Percentiles rank a stretch among this genome's conserved stretches.
Conservation (phyloP, 53 echinoderm and acorn worm genomes). For the Paracentrotus lividus region DNA sequence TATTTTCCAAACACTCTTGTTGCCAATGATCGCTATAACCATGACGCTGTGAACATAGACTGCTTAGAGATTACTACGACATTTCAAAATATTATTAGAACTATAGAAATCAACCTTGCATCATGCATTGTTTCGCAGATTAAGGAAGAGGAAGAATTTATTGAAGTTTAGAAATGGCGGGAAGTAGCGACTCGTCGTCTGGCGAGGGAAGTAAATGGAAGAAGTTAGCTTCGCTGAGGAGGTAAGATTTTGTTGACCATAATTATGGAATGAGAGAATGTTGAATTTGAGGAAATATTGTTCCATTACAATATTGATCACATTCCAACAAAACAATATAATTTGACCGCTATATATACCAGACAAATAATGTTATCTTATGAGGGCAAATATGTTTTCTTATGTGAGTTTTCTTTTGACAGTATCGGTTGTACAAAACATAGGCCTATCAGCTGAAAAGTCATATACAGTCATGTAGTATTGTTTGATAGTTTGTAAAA, state of each 20-base stretch:
- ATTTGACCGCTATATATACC: too few relatives aligned
- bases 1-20: background rate
- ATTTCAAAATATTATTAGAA: background rate
- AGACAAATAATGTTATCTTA: too few relatives aligned
- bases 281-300: too few relatives aligned
- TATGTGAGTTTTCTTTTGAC: too few relatives aligned
- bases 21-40: background rate
- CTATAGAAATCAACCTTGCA: background rate
- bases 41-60: background rate
- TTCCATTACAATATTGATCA: too few relatives aligned
- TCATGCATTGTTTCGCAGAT: background rate
- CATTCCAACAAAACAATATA: too few relatives aligned
- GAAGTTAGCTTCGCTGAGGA: conserved; percentile 40
- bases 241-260: conserved; percentile 57
- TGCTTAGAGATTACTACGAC: background rate
- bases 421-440: too few relatives aligned
- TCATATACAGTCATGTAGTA: too few relatives aligned
- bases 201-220: conserved; percentile 56
- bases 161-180: background rate
- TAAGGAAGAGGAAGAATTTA: background rate
- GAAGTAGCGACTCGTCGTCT: conserved; percentile 27
- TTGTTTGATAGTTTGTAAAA: too few relatives aligned
- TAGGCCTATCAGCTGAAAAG: too few relatives aligned
- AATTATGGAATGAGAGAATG: too few relatives aligned
- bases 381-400: too few relatives aligned